Percentiles rank a stretch among this genome's conserved stretches.
Evolutionary conservation across 2,888 invertebrate genomes (phyloP).

Genomic region (Drosophila histrio): DNA sequence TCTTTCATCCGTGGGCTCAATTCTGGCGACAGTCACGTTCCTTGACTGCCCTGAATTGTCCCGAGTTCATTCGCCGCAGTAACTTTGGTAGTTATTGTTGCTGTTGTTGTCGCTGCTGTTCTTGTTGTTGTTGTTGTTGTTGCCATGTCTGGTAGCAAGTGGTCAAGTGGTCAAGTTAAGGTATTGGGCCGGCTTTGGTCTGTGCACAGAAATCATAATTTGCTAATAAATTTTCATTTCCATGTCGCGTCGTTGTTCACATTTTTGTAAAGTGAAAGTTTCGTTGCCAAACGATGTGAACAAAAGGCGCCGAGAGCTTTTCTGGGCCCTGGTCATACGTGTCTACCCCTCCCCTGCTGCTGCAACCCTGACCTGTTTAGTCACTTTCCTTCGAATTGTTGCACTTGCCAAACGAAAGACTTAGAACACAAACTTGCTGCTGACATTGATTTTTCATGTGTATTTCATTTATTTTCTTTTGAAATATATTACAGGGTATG

Average conservation of each 20-base stretch:
- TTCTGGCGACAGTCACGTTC: slow-evolving; percentile 74
- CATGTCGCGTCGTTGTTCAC: slow-evolving; percentile 60
- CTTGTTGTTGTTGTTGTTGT: slow-evolving; percentile 5
- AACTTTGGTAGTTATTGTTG: slow-evolving; percentile 19
- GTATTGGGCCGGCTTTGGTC: slow-evolving; percentile 28
- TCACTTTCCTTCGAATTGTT: neutral
- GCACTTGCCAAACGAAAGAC: slow-evolving; percentile 43
- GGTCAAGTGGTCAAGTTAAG: slow-evolving; percentile 51
- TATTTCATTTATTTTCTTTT: neutral
- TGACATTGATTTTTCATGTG: neutral
- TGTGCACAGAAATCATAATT: slow-evolving; percentile 74
- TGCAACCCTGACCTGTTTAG: neutral
- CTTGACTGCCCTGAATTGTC: slow-evolving; percentile 68
- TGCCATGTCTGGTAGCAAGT: slow-evolving; percentile 30
- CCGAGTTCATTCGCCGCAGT: slow-evolving; percentile 61
- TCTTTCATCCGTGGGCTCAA: slow-evolving; percentile 68
- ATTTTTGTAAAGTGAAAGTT: slow-evolving; percentile 68
- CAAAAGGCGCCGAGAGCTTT: slow-evolving; percentile 35
- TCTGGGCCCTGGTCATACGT: slow-evolving; percentile 16
- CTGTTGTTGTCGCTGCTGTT: slow-evolving; percentile 11
- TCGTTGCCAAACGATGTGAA: slow-evolving; percentile 37
- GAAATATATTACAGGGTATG: neutral
- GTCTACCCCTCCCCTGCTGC: neutral
- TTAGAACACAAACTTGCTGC: slow-evolving; percentile 56
- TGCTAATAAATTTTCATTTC: slow-evolving; percentile 76